A percentile compares a stretch with the other conserved stretches of the same genome.
Conservation (phyloP, 1,140 invertebrate species). For the Ips nitidus region DNA sequence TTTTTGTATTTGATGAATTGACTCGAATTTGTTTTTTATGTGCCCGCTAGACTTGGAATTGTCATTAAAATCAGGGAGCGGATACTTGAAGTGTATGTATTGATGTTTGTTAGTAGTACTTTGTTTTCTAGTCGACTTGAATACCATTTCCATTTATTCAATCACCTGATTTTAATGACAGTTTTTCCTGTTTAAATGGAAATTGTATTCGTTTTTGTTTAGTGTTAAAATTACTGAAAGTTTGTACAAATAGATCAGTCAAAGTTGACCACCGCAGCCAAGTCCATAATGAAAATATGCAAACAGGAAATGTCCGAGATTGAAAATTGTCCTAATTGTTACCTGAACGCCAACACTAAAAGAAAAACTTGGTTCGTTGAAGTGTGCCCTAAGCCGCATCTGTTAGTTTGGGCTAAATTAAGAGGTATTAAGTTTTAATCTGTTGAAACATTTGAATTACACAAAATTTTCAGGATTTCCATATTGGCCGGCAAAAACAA, state of each 20-base stretch:
- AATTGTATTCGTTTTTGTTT: conserved; percentile 9
- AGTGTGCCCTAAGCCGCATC: conserved; percentile 84
- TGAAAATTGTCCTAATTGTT: conserved; percentile 92
- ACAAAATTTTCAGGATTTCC: conserved; percentile 67
- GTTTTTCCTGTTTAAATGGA: conserved; percentile 14
- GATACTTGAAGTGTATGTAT: conserved; percentile 28
- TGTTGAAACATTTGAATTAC: not conserved
- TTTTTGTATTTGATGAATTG: conserved; percentile 1
- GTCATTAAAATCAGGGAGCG: conserved; percentile 35
- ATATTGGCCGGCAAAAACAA: conserved; percentile 92
- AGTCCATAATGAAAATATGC: conserved; percentile 77
- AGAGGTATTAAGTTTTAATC: conserved; percentile 62
- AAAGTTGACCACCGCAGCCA: conserved; percentile 76
- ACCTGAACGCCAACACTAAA: conserved; percentile 80
- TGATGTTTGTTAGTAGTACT: not conserved
- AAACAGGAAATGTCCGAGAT: conserved; percentile 87
- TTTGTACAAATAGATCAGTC: conserved; percentile 62
- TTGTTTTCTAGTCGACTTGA: conserved; percentile 12
- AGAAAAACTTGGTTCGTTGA: conserved; percentile 86
- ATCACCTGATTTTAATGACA: conserved; percentile 28
- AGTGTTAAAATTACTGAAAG: no score
- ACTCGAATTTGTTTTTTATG: conserved; percentile 1
- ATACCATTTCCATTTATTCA: conserved; percentile 19
- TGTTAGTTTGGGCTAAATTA: conserved; percentile 88
- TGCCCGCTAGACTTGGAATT: conserved; percentile 32